A percentile compares a stretch with the other conserved stretches of the same genome.
Evolutionary conservation across 2,797 vertebrate genomes (phyloP).

Genomic region (Urophycis tenuis): DNA sequence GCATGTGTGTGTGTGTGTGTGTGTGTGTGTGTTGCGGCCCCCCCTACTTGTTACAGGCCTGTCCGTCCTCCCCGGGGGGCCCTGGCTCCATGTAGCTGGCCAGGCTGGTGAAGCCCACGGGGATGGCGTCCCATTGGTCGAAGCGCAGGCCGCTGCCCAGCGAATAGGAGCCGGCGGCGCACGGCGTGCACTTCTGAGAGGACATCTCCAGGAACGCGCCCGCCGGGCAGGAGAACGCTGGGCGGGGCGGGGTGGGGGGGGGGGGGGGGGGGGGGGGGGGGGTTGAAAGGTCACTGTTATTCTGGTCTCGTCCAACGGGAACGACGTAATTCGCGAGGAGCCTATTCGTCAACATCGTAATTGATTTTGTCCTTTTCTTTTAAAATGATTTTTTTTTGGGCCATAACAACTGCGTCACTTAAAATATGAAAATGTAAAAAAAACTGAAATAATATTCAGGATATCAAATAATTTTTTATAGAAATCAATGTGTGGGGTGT

Average conservation of each 20-base stretch:
- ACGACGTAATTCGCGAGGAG: background rate
- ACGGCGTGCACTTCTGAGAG: conserved; percentile 85
- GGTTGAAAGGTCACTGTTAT: background rate
- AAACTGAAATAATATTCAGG: background rate
- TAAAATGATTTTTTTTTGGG: background rate
- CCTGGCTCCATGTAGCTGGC: conserved; percentile 82
- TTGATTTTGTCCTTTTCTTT: background rate
- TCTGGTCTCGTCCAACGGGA: background rate
- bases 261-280: background rate
- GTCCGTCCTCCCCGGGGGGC: conserved; percentile 66
- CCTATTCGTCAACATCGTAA: background rate
- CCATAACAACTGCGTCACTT: background rate
- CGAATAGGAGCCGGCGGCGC: conserved; percentile 88
- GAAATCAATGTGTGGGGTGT: background rate
- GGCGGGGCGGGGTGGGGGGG: background rate
- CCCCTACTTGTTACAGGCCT: conserved; percentile 83
- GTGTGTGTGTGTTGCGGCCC: background rate
- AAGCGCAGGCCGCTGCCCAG: conserved; percentile 94
- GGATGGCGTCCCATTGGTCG: conserved; percentile 92
- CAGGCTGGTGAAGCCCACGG: conserved; percentile 86
- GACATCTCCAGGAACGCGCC: conserved; percentile 94
- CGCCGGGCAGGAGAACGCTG: conserved; percentile 89
- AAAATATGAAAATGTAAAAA: background rate
- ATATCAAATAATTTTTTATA: background rate
- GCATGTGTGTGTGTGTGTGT: background rate